Conservation (phyloP, 2,797 vertebrate species). For the Philypnodon macrostomus region DNA sequence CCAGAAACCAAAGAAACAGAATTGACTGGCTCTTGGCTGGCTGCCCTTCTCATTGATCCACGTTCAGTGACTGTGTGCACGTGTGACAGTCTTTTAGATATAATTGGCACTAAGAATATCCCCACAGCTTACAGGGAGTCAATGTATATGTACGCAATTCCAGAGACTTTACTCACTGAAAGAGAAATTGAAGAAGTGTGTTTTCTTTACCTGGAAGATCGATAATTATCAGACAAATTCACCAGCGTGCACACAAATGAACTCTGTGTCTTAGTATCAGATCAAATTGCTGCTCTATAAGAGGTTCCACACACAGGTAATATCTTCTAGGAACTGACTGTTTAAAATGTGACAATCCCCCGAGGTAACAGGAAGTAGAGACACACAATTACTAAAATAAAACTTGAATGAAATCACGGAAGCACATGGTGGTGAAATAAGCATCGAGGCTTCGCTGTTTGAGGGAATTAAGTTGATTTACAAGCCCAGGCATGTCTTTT, state of each 20-base stretch:
- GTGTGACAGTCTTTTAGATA: constrained; percentile 49
- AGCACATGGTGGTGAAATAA: no score
- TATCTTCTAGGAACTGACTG: no score
- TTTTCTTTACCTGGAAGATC: constrained; percentile 25
- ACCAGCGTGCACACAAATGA: no score
- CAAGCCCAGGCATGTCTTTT: no score
- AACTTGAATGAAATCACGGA: no score
- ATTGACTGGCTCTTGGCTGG: constrained; percentile 58
- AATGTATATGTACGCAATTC: constrained; percentile 19
- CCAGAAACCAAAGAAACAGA: constrained; percentile 18
- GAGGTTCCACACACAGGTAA: no score
- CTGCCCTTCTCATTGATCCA: constrained; percentile 57
- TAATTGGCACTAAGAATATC: constrained; percentile 55
- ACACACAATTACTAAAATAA: no score
- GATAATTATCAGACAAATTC: constrained; percentile 27
- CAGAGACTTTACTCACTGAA: constrained; percentile 23
- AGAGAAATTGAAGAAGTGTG: constrained; percentile 10
- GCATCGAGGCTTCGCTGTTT: no score
- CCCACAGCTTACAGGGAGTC: constrained; percentile 30
- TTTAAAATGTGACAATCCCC: no score
- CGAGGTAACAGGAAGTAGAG: no score
- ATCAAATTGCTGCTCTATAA: constrained; percentile 20
- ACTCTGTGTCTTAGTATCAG: constrained; percentile 5
- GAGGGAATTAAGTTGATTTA: no score
- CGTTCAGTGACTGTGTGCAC: constrained; percentile 27